A percentile compares a stretch with the other conserved stretches of the same genome.
Conservation (phyloP, 2,888 invertebrate genomes). For the Cephus spinipes region DNA sequence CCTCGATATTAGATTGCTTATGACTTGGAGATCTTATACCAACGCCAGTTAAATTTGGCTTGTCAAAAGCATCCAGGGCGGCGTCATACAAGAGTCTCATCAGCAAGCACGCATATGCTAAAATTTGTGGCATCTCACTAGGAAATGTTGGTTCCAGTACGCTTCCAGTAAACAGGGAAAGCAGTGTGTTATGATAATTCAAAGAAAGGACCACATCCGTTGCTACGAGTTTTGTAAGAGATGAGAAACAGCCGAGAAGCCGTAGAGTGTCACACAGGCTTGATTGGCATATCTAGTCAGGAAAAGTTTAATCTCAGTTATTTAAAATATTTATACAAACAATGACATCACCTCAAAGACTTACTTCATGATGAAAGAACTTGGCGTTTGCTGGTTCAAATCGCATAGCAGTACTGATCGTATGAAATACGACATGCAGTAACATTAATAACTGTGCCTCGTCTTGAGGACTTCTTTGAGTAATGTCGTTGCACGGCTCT, state of each 20-base stretch:
- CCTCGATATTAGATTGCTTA: conserved; percentile 75
- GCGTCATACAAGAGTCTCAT: conserved; percentile 93
- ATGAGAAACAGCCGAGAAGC: conserved; percentile 89
- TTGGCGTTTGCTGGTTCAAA: conserved; percentile 99
- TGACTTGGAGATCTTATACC: conserved; percentile 75
- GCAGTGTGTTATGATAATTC: conserved; percentile 69
- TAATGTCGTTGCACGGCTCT: conserved; percentile 66
- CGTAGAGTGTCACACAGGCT: conserved; percentile 94
- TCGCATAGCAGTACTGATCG: conserved; percentile 96
- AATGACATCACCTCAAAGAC: conserved; percentile 60
- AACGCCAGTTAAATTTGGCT: conserved; percentile 79
- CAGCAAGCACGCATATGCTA: conserved; percentile 87
- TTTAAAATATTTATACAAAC: background rate
- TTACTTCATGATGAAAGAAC: conserved; percentile 94
- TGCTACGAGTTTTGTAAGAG: conserved; percentile 69
- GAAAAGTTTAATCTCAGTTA: conserved; percentile 4
- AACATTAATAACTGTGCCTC: conserved; percentile 79
- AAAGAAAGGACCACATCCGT: conserved; percentile 62
- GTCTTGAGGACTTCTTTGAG: conserved; percentile 55
- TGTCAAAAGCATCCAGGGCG: conserved; percentile 95
- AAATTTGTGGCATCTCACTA: conserved; percentile 79
- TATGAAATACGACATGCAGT: conserved; percentile 91
- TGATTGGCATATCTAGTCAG: conserved; percentile 85
- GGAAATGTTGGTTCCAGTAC: conserved; percentile 78
- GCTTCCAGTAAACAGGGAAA: conserved; percentile 82